Conservation (phyloP, 2,113 vertebrate species). For the Etia nguti region DNA sequence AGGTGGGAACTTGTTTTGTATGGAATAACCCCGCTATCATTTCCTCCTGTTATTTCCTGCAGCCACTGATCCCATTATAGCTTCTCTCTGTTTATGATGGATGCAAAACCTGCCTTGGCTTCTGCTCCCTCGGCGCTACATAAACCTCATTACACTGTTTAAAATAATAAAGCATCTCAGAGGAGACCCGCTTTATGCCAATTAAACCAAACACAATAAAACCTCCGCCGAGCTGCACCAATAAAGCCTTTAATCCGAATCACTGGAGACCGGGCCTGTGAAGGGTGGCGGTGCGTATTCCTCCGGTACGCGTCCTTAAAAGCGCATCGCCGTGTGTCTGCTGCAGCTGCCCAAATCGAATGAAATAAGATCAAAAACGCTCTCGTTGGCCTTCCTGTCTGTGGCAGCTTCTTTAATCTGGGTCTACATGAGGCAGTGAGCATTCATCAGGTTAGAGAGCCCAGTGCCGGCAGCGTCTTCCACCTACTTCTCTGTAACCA, state of each 20-base stretch:
- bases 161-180: constrained; percentile 36
- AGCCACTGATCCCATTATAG: neutral
- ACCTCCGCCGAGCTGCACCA: neutral
- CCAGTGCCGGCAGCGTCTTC: neutral
- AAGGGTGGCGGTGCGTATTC: neutral
- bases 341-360: neutral
- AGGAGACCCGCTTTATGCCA: constrained; percentile 9
- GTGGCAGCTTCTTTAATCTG: neutral
- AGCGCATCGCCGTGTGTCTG: neutral
- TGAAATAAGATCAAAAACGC: neutral
- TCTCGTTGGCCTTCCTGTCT: neutral
- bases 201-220: constrained; percentile 43
- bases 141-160: constrained; percentile 37
- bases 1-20: neutral
- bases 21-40: neutral
- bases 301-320: neutral
- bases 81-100: neutral
- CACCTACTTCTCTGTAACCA: neutral
- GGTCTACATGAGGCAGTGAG: neutral
- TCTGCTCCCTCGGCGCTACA: neutral
- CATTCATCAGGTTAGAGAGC: neutral
- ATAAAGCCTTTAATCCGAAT: constrained; percentile 36
- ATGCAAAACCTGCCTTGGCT: neutral
- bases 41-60: neutral
- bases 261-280: neutral